Percentiles rank a stretch among this genome's conserved stretches.
These are phyloP conservation scores for Caenorhabditis remanei DNA, from an alignment of 1,140 invertebrate species.

Conservation along the genomic window DNA sequence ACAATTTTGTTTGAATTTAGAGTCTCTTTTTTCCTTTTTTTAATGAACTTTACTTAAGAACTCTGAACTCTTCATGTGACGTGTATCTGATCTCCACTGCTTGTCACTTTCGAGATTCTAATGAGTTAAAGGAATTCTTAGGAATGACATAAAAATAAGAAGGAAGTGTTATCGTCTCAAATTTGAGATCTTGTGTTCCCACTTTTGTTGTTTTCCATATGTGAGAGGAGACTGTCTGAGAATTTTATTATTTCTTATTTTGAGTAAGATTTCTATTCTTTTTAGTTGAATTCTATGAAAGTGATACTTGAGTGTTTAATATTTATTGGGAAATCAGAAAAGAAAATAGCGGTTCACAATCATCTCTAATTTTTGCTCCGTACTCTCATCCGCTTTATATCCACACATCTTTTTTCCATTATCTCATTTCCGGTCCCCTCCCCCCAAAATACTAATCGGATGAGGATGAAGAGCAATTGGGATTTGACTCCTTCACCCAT, in stretches of 20 bases:
- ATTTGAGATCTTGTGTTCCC: neutral
- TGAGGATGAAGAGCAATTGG: neutral
- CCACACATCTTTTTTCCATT: conserved; percentile 34
- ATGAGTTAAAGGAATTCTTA: conserved; percentile 13
- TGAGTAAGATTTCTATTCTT: too few species aligned
- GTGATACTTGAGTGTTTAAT: too few species aligned
- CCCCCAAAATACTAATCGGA: conserved; percentile 22
- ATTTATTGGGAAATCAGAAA: neutral
- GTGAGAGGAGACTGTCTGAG: too few species aligned
- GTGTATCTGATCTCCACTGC: neutral
- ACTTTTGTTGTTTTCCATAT: neutral
- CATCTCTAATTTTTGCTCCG: conserved; percentile 43
- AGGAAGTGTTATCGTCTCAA: conserved; percentile 2
- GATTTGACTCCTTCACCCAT: conserved; percentile 15
- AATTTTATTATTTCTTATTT: too few species aligned
- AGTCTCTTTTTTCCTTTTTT: neutral
- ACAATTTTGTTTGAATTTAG: neutral
- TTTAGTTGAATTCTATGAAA: too few species aligned
- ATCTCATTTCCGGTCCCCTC: conserved; percentile 27
- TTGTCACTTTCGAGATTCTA: neutral
- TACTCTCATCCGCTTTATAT: conserved; percentile 19
- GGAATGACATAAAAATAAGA: neutral
- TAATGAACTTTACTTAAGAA: neutral
- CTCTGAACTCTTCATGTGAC: neutral
- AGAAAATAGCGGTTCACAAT: neutral